Evolutionary conservation across 2,797 vertebrate species (phyloP).

Genomic region (Paguma larvata): DNA sequence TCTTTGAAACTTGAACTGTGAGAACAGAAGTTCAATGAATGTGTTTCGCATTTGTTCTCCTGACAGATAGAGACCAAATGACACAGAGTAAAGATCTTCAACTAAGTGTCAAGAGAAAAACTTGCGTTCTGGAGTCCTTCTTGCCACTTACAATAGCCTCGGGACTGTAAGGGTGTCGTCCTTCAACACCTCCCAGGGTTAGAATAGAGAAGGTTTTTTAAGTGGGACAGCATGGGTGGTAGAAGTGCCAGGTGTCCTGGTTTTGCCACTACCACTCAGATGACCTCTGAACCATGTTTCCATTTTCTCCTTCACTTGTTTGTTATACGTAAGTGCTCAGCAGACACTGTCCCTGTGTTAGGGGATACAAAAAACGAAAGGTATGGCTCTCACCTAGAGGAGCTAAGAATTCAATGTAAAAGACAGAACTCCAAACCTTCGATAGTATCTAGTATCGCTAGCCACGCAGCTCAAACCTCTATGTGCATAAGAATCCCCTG

Average conservation of each 20-base stretch:
- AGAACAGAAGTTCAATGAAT: conserved; percentile 71
- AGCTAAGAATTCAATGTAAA: background rate
- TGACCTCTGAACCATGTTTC: background rate
- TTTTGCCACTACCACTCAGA: background rate
- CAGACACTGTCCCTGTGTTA: background rate
- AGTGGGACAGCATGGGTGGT: background rate
- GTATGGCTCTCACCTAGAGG: background rate
- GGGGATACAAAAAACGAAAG: background rate
- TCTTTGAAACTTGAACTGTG: conserved; percentile 66
- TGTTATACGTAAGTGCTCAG: background rate
- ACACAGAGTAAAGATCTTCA: conserved; percentile 53
- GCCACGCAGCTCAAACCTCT: background rate
- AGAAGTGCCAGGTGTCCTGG: background rate
- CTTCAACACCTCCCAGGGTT: background rate
- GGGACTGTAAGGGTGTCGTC: background rate
- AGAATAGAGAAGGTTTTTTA: background rate
- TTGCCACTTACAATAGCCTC: conserved; percentile 59
- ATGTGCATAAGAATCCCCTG: background rate
- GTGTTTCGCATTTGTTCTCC: conserved; percentile 61
- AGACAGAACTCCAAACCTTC: background rate
- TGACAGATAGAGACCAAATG: conserved; percentile 70
- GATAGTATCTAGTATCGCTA: background rate
- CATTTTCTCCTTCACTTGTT: conserved; percentile 15
- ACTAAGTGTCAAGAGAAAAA: conserved; percentile 53
- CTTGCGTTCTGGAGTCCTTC: background rate